Evolutionary conservation across 2,888 invertebrate species (phyloP).

Genomic region (Heteromurus nitidus): DNA sequence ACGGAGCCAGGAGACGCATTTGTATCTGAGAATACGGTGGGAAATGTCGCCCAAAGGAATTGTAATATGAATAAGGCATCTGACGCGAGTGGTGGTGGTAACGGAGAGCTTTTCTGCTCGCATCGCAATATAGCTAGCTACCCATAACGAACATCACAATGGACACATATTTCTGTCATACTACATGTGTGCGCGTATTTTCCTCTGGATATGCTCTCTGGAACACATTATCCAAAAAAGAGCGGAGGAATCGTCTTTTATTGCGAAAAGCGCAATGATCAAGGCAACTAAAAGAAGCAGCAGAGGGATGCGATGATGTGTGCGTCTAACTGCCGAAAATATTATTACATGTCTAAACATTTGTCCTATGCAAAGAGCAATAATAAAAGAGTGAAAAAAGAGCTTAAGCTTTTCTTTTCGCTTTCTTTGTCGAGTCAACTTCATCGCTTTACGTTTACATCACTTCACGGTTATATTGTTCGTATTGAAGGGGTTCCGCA

Average conservation of each 20-base stretch:
- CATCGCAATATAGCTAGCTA: too few species aligned
- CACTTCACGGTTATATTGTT: slow-evolving; percentile 16
- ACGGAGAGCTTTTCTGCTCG: too few species aligned
- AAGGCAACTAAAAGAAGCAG: neutral
- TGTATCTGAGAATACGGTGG: slow-evolving; percentile 6
- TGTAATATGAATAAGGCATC: slow-evolving; percentile 24
- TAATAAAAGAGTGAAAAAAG: slow-evolving; percentile 10
- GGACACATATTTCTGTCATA: too few species aligned
- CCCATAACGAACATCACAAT: too few species aligned
- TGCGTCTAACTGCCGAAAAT: neutral
- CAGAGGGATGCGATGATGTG: neutral
- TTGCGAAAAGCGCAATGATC: slow-evolving; percentile 23
- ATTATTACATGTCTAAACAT: neutral
- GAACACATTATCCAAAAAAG: too few species aligned
- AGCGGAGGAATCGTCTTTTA: slow-evolving; percentile 13
- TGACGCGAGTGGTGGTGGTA: too few species aligned
- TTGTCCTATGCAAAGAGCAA: neutral
- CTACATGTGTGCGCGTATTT: too few species aligned
- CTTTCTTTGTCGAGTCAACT: slow-evolving; percentile 4
- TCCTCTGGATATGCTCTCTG: too few species aligned
- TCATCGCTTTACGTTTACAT: slow-evolving; percentile 21
- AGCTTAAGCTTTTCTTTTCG: neutral
- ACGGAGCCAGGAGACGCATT: slow-evolving; percentile 23
- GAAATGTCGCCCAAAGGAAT: slow-evolving; percentile 55
- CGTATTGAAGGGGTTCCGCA: slow-evolving; percentile 20